Percentiles rank a stretch among this genome's conserved stretches.
Conservation (phyloP, 2,797 vertebrate genomes). For the Peromyscus attwateri region DNA sequence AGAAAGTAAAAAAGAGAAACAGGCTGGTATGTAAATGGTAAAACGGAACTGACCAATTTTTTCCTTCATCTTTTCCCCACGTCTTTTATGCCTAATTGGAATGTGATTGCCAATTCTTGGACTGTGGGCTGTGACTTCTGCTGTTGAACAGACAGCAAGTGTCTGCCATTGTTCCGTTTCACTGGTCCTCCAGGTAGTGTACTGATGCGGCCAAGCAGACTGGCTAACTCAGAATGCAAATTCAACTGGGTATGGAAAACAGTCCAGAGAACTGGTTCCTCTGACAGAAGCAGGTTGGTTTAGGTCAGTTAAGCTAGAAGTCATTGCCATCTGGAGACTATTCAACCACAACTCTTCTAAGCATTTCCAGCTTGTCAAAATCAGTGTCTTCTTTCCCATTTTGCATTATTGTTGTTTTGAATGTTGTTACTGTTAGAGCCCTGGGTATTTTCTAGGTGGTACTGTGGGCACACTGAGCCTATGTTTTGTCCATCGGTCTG, state of each 20-base stretch:
- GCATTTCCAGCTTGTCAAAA: slow-evolving; percentile 75
- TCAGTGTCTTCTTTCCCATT: neutral
- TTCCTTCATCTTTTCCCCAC: neutral
- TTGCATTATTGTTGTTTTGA: slow-evolving; percentile 14
- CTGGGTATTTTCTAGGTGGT: slow-evolving; percentile 63
- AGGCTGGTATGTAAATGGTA: neutral
- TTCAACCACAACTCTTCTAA: slow-evolving; percentile 66
- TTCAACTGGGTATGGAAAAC: slow-evolving; percentile 80
- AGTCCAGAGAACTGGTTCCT: slow-evolving; percentile 55
- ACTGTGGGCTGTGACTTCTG: neutral
- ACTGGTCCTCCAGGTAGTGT: slow-evolving; percentile 61
- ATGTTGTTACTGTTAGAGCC: slow-evolving; percentile 61
- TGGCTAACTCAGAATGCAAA: slow-evolving; percentile 73
- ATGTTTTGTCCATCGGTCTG: neutral
- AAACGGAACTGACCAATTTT: neutral
- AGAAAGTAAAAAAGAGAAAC: neutral
- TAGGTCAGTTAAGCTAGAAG: slow-evolving; percentile 25
- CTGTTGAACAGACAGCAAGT: neutral
- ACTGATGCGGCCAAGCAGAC: slow-evolving; percentile 14
- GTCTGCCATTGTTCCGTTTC: slow-evolving; percentile 18
- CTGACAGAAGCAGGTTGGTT: slow-evolving; percentile 43
- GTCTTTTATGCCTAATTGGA: neutral
- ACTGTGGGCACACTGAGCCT: slow-evolving; percentile 27
- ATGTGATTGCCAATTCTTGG: slow-evolving; percentile 6
- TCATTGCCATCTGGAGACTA: slow-evolving; percentile 61